A percentile compares a stretch with the other conserved stretches of the same genome.
phyloP scores from a whole-genome alignment of 1,140 invertebrate species.

The Tribolium madens region DNA sequence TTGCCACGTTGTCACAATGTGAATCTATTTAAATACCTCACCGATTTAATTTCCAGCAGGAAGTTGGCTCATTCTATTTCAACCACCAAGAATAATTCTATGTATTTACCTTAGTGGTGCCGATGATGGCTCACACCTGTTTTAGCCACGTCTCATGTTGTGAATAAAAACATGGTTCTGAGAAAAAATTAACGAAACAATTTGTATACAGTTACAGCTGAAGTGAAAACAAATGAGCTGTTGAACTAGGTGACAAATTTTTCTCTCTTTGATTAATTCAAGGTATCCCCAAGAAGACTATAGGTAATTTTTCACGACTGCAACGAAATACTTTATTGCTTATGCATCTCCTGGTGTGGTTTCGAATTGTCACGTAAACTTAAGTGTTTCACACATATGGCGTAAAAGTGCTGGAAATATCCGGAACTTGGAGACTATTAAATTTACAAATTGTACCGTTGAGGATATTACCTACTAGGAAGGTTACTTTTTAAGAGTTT shows the following conservation, averaged over 20 bases:
- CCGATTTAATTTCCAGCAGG: slow-evolving; percentile 21
- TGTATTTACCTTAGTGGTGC: slow-evolving; percentile 18
- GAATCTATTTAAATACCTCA: too few species aligned
- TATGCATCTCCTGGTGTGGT: not conserved
- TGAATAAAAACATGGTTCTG: slow-evolving; percentile 50
- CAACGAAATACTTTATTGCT: slow-evolving; percentile 1
- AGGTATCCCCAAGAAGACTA: slow-evolving; percentile 12
- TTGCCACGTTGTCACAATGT: not conserved
- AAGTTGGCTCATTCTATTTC: slow-evolving; percentile 1
- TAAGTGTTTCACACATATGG: slow-evolving; percentile 41
- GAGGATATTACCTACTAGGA: too few species aligned
- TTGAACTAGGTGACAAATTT: slow-evolving; percentile 45
- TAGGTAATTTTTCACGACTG: slow-evolving; percentile 14
- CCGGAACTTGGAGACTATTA: slow-evolving; percentile 41
- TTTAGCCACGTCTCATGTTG: slow-evolving; percentile 37
- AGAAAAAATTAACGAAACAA: slow-evolving; percentile 47
- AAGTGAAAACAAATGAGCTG: slow-evolving; percentile 44
- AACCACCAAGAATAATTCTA: slow-evolving; percentile 10
- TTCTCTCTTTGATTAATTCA: slow-evolving; percentile 47
- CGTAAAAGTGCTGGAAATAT: slow-evolving; percentile 24
- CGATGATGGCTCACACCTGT: slow-evolving; percentile 35
- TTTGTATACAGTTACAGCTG: slow-evolving; percentile 40
- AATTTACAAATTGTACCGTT: slow-evolving; percentile 36
- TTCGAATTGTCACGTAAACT: slow-evolving; percentile 22
- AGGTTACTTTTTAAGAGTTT: not conserved